Conservation (phyloP, 2,797 vertebrate species). For the Syndactyla subalaris region DNA sequence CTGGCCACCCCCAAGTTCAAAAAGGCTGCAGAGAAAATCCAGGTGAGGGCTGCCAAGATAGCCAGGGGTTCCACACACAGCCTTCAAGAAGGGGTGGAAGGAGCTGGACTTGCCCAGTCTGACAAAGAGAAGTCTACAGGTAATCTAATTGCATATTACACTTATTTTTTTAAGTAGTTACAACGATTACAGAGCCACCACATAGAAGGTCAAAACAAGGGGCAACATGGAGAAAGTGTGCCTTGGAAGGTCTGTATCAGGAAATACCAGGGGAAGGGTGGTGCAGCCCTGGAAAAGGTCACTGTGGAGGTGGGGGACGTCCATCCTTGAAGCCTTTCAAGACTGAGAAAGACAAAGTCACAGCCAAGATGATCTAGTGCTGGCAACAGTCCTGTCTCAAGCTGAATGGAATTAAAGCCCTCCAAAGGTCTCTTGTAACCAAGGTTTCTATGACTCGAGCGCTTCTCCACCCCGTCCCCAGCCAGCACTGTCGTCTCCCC, state of each 20-base stretch:
- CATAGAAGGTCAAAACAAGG: not conserved
- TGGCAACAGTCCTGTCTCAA: not conserved
- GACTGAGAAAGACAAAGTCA: not conserved
- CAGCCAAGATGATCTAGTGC: not conserved
- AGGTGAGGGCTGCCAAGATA: not conserved
- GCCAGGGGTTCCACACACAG: not conserved
- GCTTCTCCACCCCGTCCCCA: not conserved
- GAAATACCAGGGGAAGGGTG: not conserved
- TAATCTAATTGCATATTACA: not conserved
- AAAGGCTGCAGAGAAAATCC: not conserved
- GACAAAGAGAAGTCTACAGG: not conserved
- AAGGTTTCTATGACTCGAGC: not conserved
- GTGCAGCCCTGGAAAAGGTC: not conserved
- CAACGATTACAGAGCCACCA: not conserved
- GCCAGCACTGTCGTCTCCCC: not conserved
- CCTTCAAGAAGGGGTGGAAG: not conserved
- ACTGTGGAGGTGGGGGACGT: not conserved
- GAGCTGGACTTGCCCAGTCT: not conserved
- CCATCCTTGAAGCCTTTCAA: not conserved
- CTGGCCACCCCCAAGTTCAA: not conserved
- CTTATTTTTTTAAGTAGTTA: not conserved
- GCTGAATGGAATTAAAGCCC: not conserved
- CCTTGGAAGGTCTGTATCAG: not conserved
- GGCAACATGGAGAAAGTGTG: not conserved
- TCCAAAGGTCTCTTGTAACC: not conserved